These are phyloP conservation scores for Keiferia lycopersicella DNA, from an alignment of 2,888 invertebrate species.

Conservation along the genomic window DNA sequence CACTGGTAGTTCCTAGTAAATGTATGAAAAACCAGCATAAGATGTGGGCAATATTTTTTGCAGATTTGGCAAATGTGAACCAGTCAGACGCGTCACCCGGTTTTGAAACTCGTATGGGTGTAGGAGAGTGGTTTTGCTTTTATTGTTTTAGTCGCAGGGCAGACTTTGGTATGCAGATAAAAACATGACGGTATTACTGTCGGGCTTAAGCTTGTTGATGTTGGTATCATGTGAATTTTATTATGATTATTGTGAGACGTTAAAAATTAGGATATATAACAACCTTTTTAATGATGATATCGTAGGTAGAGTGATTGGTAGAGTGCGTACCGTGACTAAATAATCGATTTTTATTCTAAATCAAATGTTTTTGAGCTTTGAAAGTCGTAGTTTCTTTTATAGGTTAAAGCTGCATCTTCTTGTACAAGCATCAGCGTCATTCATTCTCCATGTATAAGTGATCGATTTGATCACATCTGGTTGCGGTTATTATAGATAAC, in stretches of 20 bases:
- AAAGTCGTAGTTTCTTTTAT: no score
- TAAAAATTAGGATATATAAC: not conserved
- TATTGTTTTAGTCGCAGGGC: constrained; percentile 43
- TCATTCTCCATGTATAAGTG: no score
- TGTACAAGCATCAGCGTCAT: no score
- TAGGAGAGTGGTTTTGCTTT: constrained; percentile 62
- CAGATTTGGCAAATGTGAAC: constrained; percentile 19
- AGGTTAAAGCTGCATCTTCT: no score
- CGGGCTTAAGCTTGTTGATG: constrained; percentile 7
- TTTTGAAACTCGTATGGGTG: constrained; percentile 62
- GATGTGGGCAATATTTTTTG: not conserved
- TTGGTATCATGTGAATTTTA: not conserved
- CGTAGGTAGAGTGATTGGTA: not conserved
- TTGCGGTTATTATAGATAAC: no score
- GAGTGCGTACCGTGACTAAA: not conserved
- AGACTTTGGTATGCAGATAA: constrained; percentile 60
- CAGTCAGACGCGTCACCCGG: constrained; percentile 58
- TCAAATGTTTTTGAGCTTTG: no score
- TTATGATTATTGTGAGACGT: not conserved
- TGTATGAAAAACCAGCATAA: no score
- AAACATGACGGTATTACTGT: constrained; percentile 35
- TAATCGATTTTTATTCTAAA: no score
- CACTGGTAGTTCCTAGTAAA: no score
- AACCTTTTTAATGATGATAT: not conserved
- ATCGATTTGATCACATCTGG: no score